phyloP scores from a whole-genome alignment of 2,113 vertebrate species.

The Fulica atra region DNA sequence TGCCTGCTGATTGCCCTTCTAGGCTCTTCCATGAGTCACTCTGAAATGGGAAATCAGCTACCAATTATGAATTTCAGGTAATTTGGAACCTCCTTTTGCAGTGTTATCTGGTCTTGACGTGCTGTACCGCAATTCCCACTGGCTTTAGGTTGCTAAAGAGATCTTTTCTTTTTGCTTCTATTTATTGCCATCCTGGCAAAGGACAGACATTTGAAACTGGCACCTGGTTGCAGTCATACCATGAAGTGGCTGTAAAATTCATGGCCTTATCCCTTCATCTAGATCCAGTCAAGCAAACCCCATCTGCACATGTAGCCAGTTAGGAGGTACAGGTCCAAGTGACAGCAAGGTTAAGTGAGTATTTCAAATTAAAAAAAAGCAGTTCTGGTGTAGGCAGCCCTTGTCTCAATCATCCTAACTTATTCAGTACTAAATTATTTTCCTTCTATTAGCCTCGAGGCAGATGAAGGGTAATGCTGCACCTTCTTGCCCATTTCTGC shows the following conservation, averaged over 20 bases:
- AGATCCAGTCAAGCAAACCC: neutral
- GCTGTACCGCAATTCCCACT: neutral
- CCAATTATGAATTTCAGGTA: neutral
- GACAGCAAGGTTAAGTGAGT: neutral
- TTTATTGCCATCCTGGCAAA: neutral
- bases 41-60: neutral
- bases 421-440: neutral
- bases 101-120: neutral
- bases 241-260: neutral
- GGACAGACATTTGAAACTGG: neutral
- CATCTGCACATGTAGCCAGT: neutral
- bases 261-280: neutral
- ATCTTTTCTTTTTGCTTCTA: neutral
- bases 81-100: neutral
- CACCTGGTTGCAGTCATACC: neutral
- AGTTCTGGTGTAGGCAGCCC: neutral
- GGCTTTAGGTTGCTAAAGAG: neutral
- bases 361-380: slow-evolving; percentile 17
- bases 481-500: neutral
- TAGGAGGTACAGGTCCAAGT: neutral
- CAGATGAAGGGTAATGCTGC: neutral
- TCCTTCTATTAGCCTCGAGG: neutral
- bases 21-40: neutral
- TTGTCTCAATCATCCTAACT: neutral
- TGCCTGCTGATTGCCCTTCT: neutral